Evolutionary conservation across 2,113 vertebrate species (phyloP).

Genomic region (Alouatta palliata): DNA sequence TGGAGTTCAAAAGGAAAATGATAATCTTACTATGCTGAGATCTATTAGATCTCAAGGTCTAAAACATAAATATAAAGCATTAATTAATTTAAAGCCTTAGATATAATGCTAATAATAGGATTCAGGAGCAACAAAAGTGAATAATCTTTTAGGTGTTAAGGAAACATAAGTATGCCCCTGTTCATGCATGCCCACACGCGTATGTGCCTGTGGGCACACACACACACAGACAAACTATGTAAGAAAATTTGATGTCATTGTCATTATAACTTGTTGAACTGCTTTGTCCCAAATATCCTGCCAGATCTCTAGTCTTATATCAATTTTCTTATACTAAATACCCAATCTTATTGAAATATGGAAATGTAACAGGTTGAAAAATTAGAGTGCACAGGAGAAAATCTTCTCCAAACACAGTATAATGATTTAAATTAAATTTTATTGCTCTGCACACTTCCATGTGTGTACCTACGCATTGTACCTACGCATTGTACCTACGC

Average conservation of each 20-base stretch:
- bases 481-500: too few relatives aligned
- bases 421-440: background rate
- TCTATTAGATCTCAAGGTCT: background rate
- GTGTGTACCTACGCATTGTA: too few relatives aligned
- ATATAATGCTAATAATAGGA: constrained; percentile 15
- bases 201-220: background rate
- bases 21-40: background rate
- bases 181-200: background rate
- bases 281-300: background rate
- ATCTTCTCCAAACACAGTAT: background rate
- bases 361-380: background rate
- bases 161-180: background rate
- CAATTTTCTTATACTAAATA: background rate
- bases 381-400: background rate
- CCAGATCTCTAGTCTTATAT: background rate
- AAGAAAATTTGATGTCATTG: background rate
- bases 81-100: background rate
- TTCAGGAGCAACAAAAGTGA: constrained; percentile 6
- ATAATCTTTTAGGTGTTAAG: background rate
- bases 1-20: background rate
- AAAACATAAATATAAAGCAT: background rate
- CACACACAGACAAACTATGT: background rate
- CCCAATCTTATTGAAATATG: background rate
- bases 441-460: too few relatives aligned
- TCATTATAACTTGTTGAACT: background rate